Evolutionary conservation across 2,113 vertebrate genomes (phyloP).

Genomic region (Lanius ludovicianus): DNA sequence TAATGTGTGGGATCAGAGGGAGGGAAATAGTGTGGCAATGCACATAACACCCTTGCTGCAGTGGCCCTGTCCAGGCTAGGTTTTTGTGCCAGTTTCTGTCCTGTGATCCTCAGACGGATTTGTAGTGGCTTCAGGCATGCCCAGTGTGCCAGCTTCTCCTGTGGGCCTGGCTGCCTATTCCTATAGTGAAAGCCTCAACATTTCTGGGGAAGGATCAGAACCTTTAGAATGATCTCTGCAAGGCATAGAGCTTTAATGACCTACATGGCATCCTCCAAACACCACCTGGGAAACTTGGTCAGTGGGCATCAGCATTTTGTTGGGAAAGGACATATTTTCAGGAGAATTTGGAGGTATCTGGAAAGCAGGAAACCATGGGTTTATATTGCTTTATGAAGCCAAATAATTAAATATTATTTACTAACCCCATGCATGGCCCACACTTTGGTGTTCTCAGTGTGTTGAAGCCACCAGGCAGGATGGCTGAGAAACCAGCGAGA

Average conservation of each 20-base stretch:
- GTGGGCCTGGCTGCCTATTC: neutral
- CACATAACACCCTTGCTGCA: neutral
- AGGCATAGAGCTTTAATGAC: neutral
- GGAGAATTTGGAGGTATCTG: neutral
- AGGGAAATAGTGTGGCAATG: neutral
- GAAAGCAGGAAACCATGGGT: neutral
- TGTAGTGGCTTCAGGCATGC: neutral
- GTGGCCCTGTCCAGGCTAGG: neutral
- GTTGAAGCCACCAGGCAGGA: neutral
- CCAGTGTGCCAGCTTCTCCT: neutral
- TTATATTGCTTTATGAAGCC: neutral
- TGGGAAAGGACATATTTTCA: neutral
- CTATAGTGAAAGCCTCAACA: neutral
- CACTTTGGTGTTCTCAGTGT: neutral
- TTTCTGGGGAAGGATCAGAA: neutral
- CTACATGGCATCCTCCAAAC: rapidly evolving
- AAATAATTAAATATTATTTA: neutral
- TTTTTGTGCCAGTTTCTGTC: neutral
- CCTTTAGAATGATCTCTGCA: neutral
- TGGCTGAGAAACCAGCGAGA: neutral
- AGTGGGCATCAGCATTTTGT: rapidly evolving
- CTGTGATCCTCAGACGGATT: neutral
- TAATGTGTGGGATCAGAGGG: rapidly evolving
- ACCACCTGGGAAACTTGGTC: neutral
- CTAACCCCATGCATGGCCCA: neutral